Evolutionary conservation across 2,113 vertebrate species (phyloP).

Genomic region (Crotalus helleri): DNA sequence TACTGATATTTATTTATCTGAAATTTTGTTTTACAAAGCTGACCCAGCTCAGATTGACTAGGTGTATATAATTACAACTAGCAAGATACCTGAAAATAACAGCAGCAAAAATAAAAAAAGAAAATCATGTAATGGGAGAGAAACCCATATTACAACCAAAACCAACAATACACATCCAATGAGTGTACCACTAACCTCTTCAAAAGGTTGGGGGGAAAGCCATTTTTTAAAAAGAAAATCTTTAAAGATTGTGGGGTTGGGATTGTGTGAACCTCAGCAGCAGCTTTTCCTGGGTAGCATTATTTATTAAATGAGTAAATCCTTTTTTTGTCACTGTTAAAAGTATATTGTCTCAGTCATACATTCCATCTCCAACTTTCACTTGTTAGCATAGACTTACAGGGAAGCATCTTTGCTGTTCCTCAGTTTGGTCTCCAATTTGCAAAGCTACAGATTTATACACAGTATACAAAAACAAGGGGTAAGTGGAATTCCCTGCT

Average conservation of each 20-base stretch:
- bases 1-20: background rate
- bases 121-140: background rate
- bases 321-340: background rate
- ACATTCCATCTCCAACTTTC: background rate
- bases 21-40: background rate
- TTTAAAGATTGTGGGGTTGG: background rate
- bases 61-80: background rate
- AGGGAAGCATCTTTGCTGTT: background rate
- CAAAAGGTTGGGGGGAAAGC: background rate
- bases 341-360: background rate
- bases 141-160: background rate
- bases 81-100: background rate
- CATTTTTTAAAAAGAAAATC: background rate
- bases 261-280: background rate
- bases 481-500: background rate
- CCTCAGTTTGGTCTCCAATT: background rate
- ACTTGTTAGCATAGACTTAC: background rate
- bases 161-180: background rate
- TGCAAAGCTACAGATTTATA: background rate
- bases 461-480: background rate
- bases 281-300: background rate
- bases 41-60: background rate
- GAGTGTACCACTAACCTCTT: background rate
- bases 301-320: background rate
- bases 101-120: background rate